Base-by-base conservation (phyloP, 2,113 vertebrate species). In the Pygoscelis adeliae region DNA sequence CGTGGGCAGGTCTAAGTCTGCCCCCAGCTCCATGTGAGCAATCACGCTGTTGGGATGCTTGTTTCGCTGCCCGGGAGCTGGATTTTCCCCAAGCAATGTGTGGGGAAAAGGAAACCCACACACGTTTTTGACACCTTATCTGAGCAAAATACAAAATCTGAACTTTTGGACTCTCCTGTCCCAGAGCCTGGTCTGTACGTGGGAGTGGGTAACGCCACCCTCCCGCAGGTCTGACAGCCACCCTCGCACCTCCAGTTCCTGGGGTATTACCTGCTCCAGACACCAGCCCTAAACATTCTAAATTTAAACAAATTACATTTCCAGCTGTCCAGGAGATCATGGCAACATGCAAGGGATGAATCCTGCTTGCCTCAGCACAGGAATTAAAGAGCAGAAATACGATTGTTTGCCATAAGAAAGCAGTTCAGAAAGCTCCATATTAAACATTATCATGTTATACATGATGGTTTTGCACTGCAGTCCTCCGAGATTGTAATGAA, bases 401-500 rank as follows among this genome's bases (percentile, higher is more conserved):
- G 10, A 94, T 29, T 82, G 93, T 93, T 97, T 97, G 91, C 72
- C 76, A 15, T 58, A 61, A 83, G 89, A 91, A 95, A 89, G 87
- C 82, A 29, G 74, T 16, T 94, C 72, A 46, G 79, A 47, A 72
- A 76, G 82, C 82, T 85, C 74, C 70, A 27, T 36, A n/a, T 97
- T 62, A 65, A 61, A 78, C 93, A 49, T 77, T 78, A 76, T 66
- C 87, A 20, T 78, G 93, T 96, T 93, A 52, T 73, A 96, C 93
- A 62, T 52, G 94, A 90, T 42, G 87, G 90, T 86, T 97, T 96
- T 69, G 89, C 96, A 83, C 91, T 53, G 92, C 93, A 90, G 91
- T 62, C 95, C 97, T 96, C 74, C 2, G 76, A 96, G 94, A 96
- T 47, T 52, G 73, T 77, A 96, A 97, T 89, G 97, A 98, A 97